Base-by-base conservation (phyloP, 2,113 vertebrate genomes). In the Epinephelus cyanopodus region DNA sequence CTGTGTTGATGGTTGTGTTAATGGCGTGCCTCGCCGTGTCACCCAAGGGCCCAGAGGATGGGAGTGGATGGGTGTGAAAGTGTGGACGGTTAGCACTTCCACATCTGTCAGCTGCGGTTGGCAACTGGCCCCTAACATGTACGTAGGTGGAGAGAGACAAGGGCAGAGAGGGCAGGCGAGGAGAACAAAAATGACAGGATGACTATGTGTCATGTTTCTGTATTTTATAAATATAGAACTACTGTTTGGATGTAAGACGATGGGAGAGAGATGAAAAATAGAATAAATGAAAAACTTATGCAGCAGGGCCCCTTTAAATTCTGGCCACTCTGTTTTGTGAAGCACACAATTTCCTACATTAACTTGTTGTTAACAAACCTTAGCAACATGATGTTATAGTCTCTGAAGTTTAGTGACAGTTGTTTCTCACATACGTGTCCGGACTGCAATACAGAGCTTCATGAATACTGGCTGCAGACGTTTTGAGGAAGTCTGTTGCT, bases 11-110 rank as follows among this genome's bases (percentile, higher is more conserved):
- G 6, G 2, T 27, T 2, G 25, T 23, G 57, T 17, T 29, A 60
- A 60, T 60, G 13, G 42, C 3, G 23, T 45, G 82, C 63, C 58
- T 76, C 7, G 13, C 48, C 3, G 25, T 72, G 77, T 79, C 81
- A 83, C 15, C 74, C 56, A 12, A 53, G 56, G 76, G 79, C 47
- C 68, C 1, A 37, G 50, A 0, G 57, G 79, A 79, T 74, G 52
- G 42, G 72, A 79, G 64, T 17, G 64, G 60, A 84, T 56, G 70
- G 77, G 80, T 86, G 80, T 87, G 85, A 86, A 82, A 88, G 63
- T 78, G 69, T 69, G 69, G 66, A 65, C 17, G 0, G 82, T 87
- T 83, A 78, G 69, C 80, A 66, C 64, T 81, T 86, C 79, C 64
- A 80, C 81, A 84, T 80, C 78, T 83, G 84, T 83, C 86, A 71